Conservation (phyloP, 2,888 invertebrate species). For the Lycocerus yunnanus region DNA sequence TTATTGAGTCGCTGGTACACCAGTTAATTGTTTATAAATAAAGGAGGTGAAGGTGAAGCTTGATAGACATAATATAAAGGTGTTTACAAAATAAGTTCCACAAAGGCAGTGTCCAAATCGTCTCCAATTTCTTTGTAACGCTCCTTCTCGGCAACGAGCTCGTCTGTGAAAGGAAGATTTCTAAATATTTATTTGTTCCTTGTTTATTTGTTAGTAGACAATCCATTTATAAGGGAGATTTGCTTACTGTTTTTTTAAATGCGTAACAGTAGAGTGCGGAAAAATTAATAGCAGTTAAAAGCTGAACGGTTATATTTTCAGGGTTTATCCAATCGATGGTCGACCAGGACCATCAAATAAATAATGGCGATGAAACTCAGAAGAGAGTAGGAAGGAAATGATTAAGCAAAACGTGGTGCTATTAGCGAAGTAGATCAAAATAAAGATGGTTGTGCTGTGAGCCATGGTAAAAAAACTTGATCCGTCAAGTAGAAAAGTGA, state of each 20-base stretch:
- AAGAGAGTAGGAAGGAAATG: too few species aligned
- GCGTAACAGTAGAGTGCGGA: neutral
- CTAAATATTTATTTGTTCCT: neutral
- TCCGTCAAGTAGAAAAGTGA: too few species aligned
- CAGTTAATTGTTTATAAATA: constrained; percentile 4
- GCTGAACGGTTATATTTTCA: too few species aligned
- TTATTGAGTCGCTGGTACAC: constrained; percentile 36
- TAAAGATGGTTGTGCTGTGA: too few species aligned
- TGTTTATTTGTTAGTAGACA: neutral
- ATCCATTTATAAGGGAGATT: neutral
- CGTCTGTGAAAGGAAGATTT: constrained; percentile 68
- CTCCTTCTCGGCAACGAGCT: constrained; percentile 96
- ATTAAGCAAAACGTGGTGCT: too few species aligned
- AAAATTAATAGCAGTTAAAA: neutral
- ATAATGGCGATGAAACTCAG: too few species aligned
- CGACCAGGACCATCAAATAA: too few species aligned
- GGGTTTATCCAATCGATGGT: too few species aligned
- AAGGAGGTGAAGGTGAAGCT: constrained; percentile 3
- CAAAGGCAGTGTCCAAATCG: constrained; percentile 99
- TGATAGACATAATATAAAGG: constrained; percentile 12
- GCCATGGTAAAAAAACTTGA: too few species aligned
- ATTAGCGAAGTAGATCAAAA: too few species aligned
- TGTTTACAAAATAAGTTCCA: constrained; percentile 77
- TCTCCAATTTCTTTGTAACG: constrained; percentile 99
- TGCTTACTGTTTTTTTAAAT: neutral